Conservation (phyloP, 1,140 invertebrate species). For the Hydropsyche tenuis region DNA sequence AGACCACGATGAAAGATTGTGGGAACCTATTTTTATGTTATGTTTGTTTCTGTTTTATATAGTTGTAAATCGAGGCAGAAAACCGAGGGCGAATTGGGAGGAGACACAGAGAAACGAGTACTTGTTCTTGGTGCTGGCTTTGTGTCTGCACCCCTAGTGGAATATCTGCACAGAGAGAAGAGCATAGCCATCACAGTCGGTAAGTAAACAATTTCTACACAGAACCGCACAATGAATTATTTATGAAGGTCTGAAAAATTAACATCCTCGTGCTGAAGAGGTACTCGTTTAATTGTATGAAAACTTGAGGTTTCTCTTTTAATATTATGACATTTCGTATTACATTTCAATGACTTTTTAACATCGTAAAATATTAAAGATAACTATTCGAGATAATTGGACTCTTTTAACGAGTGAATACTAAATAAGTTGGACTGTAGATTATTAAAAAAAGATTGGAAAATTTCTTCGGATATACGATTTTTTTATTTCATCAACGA, state of each 20-base stretch:
- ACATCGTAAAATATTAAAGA: too few relatives aligned
- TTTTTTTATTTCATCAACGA: too few relatives aligned
- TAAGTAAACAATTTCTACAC: constrained; percentile 54
- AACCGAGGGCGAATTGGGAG: constrained; percentile 56
- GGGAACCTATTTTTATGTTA: not conserved
- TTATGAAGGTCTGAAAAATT: constrained; percentile 5
- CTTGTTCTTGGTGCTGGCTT: constrained; percentile 95
- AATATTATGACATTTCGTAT: too few relatives aligned
- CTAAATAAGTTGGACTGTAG: too few relatives aligned
- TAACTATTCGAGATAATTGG: too few relatives aligned
- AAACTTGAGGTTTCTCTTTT: too few relatives aligned
- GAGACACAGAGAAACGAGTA: constrained; percentile 67
- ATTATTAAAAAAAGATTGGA: too few relatives aligned
- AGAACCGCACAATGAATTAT: constrained; percentile 4
- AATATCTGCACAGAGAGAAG: constrained; percentile 88
- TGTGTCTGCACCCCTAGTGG: constrained; percentile 90
- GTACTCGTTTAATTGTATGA: too few relatives aligned
- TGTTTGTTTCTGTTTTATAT: constrained; percentile 26
- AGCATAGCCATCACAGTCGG: constrained; percentile 83
- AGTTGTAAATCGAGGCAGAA: constrained; percentile 65
- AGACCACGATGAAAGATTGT: too few relatives aligned
- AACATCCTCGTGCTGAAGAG: not conserved
- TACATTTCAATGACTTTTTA: too few relatives aligned
- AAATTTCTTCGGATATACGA: too few relatives aligned
- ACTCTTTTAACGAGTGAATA: too few relatives aligned